Conservation (phyloP, 1,140 invertebrate genomes). For the Lordiphosa collinella region DNA sequence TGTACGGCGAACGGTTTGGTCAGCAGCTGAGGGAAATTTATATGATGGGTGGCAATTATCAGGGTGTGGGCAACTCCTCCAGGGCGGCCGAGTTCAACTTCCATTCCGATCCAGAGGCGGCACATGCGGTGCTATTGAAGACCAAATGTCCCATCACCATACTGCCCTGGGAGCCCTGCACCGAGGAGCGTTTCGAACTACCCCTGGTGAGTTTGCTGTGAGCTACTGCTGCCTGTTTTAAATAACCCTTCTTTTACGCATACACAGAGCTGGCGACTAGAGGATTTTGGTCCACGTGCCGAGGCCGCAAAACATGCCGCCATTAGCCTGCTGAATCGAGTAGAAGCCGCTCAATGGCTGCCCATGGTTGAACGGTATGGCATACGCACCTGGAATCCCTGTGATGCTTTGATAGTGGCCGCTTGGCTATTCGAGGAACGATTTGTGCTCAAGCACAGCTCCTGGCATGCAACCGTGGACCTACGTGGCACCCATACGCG, state of each 20-base stretch:
- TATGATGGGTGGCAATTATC: slow-evolving; percentile 89
- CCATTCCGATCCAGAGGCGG: slow-evolving; percentile 88
- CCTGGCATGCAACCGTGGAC: slow-evolving; percentile 82
- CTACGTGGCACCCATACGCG: slow-evolving; percentile 81
- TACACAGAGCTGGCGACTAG: slow-evolving; percentile 81
- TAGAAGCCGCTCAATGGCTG: slow-evolving; percentile 80
- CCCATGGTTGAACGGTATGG: slow-evolving; percentile 39
- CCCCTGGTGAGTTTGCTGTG: slow-evolving; percentile 79
- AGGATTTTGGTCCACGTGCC: slow-evolving; percentile 43
- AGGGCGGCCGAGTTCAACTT: slow-evolving; percentile 90
- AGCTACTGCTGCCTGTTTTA: not conserved
- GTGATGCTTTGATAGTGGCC: slow-evolving; percentile 82
- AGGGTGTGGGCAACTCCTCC: slow-evolving; percentile 85
- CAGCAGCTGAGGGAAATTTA: slow-evolving; percentile 83
- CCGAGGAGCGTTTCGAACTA: slow-evolving; percentile 76
- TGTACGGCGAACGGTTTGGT: slow-evolving; percentile 83
- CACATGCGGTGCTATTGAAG: slow-evolving; percentile 84
- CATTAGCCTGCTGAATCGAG: slow-evolving; percentile 81
- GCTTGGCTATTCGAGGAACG: slow-evolving; percentile 80
- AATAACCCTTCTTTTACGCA: not conserved
- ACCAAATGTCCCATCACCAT: slow-evolving; percentile 82
- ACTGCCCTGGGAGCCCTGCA: slow-evolving; percentile 84
- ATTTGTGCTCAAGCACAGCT: slow-evolving; percentile 61
- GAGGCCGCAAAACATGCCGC: slow-evolving; percentile 38
- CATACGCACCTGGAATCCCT: slow-evolving; percentile 80